Evolutionary conservation across 2,888 invertebrate species (phyloP), one percentile per base, ranked within the genome.

Genomic region (Agonopterix alstromeriana): DNA sequence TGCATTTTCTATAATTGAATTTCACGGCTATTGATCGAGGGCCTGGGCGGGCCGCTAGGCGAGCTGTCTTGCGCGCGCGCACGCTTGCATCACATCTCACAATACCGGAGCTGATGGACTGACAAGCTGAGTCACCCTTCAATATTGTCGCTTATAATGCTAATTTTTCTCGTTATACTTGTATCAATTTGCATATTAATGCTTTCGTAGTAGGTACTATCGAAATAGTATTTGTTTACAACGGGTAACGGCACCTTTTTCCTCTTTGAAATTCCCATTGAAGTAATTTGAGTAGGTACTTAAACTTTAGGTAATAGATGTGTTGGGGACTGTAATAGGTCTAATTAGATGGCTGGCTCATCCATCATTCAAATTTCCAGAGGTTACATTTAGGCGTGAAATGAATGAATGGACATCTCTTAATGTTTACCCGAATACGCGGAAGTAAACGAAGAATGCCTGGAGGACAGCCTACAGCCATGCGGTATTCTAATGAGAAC

Each of bases 181-280:
- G 83, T 83, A 81, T 71, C 82, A 79, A 87, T 87, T 87, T 85
- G 82, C 86, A 87, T 86, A 65, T 75, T 82, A 87, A 83, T 84
- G 70, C 70, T 70, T 74, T 70, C 70, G 70, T 73, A 71, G 74
- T 73, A 42, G n/a, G 9, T 42, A 73, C 67, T 56, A 56, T 43
- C 48, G 50, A 48, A 51, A 53, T 48, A 52, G 52, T 66, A 67
- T 70, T 68, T 68, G 63, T 64, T 66, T 64, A 61, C 55, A 36
- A 52, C 11, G 38, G 27, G 5, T 27, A 27, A 27, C 27, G 27
- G 27, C 27, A 27, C 27, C 5, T 27, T 17, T 27, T 27, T 5
- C 27, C 27, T 27, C 27, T 27, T 27, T 27, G 27, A 27, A 27
- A 27, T 27, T 7, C 27, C 7, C 27, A 27, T 27, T 27, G 27